Percentiles rank a stretch among this genome's conserved stretches.
Conservation (phyloP, 2,113 vertebrate genomes). For the Clarias batrachus region DNA sequence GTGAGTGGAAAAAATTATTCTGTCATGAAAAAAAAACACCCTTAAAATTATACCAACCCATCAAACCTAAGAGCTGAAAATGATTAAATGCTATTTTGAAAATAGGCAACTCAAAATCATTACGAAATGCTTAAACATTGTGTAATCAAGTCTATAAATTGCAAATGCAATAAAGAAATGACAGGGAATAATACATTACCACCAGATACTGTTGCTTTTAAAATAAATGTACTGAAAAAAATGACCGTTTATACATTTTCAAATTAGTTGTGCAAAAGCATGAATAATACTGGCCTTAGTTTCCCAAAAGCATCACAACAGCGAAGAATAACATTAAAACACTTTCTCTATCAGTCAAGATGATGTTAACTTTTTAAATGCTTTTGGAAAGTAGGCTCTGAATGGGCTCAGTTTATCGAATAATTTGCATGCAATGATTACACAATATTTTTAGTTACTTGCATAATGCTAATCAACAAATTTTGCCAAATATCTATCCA, state of each 20-base stretch:
- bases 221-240: neutral
- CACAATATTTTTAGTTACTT: neutral
- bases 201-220: neutral
- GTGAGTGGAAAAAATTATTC: constrained; percentile 8
- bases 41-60: neutral
- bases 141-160: neutral
- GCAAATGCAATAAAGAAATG: neutral
- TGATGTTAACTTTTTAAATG: neutral
- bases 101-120: neutral
- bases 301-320: neutral
- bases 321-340: neutral
- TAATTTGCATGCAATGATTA: neutral
- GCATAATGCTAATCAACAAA: neutral
- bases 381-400: neutral
- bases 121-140: neutral
- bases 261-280: neutral
- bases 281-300: neutral
- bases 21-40: neutral
- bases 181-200: neutral
- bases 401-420: neutral
- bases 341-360: neutral
- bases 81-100: neutral
- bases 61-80: constrained; percentile 19
- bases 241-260: neutral
- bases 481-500: neutral